Conservation (phyloP, 2,888 invertebrate species). For the Chymomyza amoena region DNA sequence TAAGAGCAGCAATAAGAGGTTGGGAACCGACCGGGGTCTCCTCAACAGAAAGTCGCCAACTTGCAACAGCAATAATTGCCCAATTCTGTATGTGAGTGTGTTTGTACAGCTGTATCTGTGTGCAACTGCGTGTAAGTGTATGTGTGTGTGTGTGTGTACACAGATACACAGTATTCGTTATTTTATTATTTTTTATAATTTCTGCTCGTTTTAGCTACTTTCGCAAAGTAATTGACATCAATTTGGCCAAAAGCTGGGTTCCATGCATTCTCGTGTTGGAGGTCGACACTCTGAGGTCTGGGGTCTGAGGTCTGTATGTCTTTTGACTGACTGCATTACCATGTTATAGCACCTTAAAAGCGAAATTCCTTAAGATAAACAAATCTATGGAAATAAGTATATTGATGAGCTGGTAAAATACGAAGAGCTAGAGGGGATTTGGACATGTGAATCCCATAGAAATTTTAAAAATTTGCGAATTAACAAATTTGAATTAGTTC, state of each 20-base stretch:
- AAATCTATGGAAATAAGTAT: neutral
- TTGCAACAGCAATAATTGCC: conserved; percentile 42
- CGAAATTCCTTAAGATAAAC: conserved; percentile 26
- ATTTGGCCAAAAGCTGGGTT: conserved; percentile 30
- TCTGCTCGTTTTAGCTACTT: conserved; percentile 37
- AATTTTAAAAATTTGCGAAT: neutral
- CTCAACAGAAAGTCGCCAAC: conserved; percentile 43
- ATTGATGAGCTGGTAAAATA: too few species aligned
- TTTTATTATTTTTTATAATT: conserved; percentile 33
- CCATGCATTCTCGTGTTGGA: neutral
- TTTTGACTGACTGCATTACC: conserved; percentile 37
- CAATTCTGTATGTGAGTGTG: conserved; percentile 11
- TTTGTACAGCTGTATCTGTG: too few species aligned
- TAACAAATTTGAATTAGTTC: too few species aligned
- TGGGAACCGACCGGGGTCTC: conserved; percentile 28
- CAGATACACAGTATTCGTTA: conserved; percentile 28
- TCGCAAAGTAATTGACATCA: conserved; percentile 61
- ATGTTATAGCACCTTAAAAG: conserved; percentile 24
- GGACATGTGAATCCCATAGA: too few species aligned
- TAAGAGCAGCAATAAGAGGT: conserved; percentile 5
- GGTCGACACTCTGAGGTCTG: neutral
- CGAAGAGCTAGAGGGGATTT: neutral
- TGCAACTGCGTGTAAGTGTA: neutral
- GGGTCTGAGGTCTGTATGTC: neutral
- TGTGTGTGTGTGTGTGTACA: conserved; percentile 26